Conservation (phyloP, 2,888 invertebrate species). For the Busseola fusca region DNA sequence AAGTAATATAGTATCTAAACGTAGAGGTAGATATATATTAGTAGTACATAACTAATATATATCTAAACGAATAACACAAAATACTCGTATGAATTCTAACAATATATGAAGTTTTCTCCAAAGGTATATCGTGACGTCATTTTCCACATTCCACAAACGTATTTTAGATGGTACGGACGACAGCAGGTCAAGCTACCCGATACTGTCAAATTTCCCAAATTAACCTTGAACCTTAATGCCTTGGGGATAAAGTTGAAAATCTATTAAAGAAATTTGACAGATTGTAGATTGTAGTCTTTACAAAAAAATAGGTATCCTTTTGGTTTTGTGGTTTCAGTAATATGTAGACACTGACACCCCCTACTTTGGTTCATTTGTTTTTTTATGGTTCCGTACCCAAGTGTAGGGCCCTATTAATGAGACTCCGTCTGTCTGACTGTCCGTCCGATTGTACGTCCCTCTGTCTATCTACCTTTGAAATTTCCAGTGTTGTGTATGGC, state of each 20-base stretch:
- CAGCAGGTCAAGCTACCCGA: too few species aligned
- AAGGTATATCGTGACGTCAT: conserved; percentile 28
- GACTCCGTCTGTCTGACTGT: neutral
- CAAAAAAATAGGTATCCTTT: conserved; percentile 8
- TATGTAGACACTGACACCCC: conserved; percentile 11
- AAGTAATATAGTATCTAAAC: conserved; percentile 39
- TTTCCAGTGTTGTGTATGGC: too few species aligned
- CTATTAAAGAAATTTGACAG: too few species aligned
- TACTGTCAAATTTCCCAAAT: too few species aligned
- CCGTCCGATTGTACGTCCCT: neutral
- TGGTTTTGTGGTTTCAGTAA: conserved; percentile 13
- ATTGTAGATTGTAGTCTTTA: too few species aligned
- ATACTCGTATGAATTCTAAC: conserved; percentile 37
- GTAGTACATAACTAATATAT: neutral
- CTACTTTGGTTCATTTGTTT: conserved; percentile 14
- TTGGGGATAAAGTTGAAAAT: too few species aligned
- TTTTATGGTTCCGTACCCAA: neutral
- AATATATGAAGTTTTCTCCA: conserved; percentile 41
- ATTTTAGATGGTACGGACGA: conserved; percentile 6
- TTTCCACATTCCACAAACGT: neutral
- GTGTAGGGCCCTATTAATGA: neutral
- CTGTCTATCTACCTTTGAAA: too few species aligned
- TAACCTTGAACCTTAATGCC: too few species aligned
- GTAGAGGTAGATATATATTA: too few species aligned
- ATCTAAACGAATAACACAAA: conserved; percentile 47